A percentile compares a stretch with the other conserved stretches of the same genome.
Evolutionary conservation across 2,888 invertebrate species (phyloP).

Genomic region (Brenthis daphne): DNA sequence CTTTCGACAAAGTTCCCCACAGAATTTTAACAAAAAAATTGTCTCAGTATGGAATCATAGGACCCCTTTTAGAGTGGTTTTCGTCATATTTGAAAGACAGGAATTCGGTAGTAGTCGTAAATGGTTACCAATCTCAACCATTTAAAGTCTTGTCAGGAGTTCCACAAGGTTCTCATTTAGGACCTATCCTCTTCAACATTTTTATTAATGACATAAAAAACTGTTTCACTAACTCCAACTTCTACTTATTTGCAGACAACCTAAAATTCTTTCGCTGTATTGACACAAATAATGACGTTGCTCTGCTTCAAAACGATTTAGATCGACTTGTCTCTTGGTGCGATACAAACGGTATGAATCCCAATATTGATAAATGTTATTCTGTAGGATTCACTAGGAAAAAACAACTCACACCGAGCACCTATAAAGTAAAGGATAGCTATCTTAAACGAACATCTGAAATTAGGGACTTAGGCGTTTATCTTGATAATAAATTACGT

Average conservation of each 20-base stretch:
- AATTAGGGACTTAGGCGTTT: no score
- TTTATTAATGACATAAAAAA: slow-evolving; percentile 29
- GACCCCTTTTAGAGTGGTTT: slow-evolving; percentile 29
- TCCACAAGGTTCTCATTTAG: slow-evolving; percentile 38
- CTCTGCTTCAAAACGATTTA: no score
- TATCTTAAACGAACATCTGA: no score
- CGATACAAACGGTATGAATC: no score
- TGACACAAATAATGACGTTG: slow-evolving; percentile 10
- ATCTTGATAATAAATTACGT: no score
- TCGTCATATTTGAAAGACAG: slow-evolving; percentile 24
- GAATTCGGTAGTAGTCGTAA: slow-evolving; percentile 25
- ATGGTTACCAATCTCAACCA: slow-evolving; percentile 21
- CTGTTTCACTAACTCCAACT: slow-evolving; percentile 17
- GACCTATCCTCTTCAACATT: slow-evolving; percentile 33
- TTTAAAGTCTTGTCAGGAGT: slow-evolving; percentile 24
- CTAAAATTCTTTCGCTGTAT: slow-evolving; percentile 25
- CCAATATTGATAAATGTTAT: no score
- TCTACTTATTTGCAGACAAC: slow-evolving; percentile 26
- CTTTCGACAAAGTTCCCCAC: slow-evolving; percentile 37
- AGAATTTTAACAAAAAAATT: slow-evolving; percentile 27
- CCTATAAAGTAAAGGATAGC: no score
- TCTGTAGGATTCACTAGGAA: no score
- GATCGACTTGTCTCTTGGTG: no score
- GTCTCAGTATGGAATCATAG: slow-evolving; percentile 25
- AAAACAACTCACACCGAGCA: no score